Evolutionary conservation across 2,113 vertebrate genomes (phyloP).

Genomic region (Raja brachyura): DNA sequence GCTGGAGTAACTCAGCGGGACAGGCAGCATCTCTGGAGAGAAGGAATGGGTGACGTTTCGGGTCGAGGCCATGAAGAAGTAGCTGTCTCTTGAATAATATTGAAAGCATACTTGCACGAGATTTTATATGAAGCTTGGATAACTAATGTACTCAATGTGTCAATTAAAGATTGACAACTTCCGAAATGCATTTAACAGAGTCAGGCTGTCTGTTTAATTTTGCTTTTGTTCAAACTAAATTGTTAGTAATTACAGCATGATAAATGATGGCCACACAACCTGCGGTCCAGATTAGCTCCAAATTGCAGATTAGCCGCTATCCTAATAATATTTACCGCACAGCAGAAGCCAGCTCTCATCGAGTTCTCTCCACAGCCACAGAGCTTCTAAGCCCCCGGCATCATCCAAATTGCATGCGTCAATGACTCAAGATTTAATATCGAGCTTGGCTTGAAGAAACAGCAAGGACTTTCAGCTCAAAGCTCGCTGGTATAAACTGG

Average conservation of each 20-base stretch:
- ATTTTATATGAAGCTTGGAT: not conserved
- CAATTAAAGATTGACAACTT: not conserved
- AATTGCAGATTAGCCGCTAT: not conserved
- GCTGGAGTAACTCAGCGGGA: no score
- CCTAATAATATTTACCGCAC: not conserved
- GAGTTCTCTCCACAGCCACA: not conserved
- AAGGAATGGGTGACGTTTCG: no score
- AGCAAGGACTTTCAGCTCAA: not conserved
- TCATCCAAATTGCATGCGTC: not conserved
- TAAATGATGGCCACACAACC: not conserved
- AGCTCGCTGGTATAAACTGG: not conserved
- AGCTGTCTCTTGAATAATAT: not conserved
- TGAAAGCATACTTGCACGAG: not conserved
- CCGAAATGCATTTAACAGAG: not conserved
- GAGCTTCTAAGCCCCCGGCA: not conserved
- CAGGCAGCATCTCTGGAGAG: no score
- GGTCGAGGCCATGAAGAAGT: no score
- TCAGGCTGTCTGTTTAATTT: not conserved
- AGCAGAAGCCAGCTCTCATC: not conserved
- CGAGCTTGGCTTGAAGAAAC: not conserved
- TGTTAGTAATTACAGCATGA: conserved; percentile 14
- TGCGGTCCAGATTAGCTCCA: not conserved
- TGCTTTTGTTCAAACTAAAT: not conserved
- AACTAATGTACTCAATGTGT: not conserved
- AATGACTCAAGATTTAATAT: not conserved